These are phyloP conservation scores for Ectobius pallidus DNA, from an alignment of 2,888 invertebrate species.

Conservation along the genomic window DNA sequence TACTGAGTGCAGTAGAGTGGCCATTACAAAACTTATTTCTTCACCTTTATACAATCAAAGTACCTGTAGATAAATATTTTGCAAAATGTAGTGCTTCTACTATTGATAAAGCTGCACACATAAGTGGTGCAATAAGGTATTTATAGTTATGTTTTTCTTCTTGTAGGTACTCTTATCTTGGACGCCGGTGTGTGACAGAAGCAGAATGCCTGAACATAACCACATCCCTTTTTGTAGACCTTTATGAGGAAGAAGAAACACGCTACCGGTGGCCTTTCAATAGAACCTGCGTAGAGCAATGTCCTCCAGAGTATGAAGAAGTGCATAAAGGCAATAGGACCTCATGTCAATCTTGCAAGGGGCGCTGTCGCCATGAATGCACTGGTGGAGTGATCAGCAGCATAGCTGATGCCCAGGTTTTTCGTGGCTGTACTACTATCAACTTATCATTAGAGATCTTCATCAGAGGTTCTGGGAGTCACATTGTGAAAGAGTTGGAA, in stretches of 20 bases:
- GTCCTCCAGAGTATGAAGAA: constrained; percentile 60
- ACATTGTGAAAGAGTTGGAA: constrained; percentile 64
- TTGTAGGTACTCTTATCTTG: constrained; percentile 60
- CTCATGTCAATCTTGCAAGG: constrained; percentile 12
- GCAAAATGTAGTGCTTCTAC: no score
- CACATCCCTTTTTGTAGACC: constrained; percentile 37
- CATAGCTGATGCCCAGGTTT: constrained; percentile 63
- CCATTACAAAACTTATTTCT: no score
- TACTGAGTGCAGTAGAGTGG: no score
- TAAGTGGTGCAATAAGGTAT: no score
- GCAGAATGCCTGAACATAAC: constrained; percentile 66
- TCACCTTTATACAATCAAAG: no score
- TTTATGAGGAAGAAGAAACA: constrained; percentile 42
- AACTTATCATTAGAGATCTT: constrained; percentile 76
- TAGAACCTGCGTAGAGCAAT: constrained; percentile 68
- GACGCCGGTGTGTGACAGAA: constrained; percentile 72
- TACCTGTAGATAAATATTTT: no score
- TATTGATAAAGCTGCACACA: no score
- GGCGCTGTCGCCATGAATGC: constrained; percentile 50
- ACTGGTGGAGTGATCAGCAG: constrained; percentile 49
- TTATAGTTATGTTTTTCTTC: background rate
- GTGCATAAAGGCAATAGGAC: background rate
- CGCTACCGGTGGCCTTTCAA: constrained; percentile 63
- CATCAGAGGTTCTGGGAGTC: constrained; percentile 55
- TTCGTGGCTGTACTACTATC: constrained; percentile 76